Base-by-base conservation (phyloP, 2,797 vertebrate species). In the Gymnoscopelus microlampas region DNA sequence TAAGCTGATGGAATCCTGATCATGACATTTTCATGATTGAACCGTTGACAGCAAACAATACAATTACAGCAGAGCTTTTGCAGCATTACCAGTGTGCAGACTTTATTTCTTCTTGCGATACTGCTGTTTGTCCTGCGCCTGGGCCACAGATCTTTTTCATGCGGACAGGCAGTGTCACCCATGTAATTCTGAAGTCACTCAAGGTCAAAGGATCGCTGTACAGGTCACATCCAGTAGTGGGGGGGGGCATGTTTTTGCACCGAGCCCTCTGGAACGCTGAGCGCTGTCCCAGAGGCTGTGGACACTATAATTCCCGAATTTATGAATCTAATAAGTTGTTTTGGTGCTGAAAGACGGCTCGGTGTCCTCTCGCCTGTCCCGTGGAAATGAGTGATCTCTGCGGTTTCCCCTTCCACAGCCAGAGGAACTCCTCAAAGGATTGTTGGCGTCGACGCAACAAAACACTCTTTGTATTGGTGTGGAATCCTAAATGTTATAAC, bases 141-240 rank as follows among this genome's bases (percentile, higher is more conserved):
- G 19, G 19, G 19, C 19, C 19, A 19, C 19, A 1, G 19, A 19
- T 19, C 19, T 19, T 19, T 19, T 19, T 19, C 19, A 19, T 19
- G 19, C 19, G 19, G 19, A 19, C 19, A 19, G 19, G 19, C 19
- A 19, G 50, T 39, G 7, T 48, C 47, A 2, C 32, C 50, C 1
- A 2, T 29, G 26, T 29, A 3, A 29, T 29, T 39, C 44, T 59
- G 48, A 51, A 3, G 12, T 68, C 48, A 60, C 32, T 4, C 11
- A 60, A 53, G 57, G 29, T 64, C 26, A 73, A 53, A 59, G 29
- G 54, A 66, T 53, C 12, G 13, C 19, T n/a, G 15, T 51, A 7
- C 35, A 39, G 29, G n/a, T 11, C 26, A 7, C 32, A 26, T 51
- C 39, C 39, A 32, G 11, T 51, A 0, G 48, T 29, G 19, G 19